Evolutionary conservation across 2,797 vertebrate genomes (phyloP).

Genomic region (Mormyrops attenuatus): DNA sequence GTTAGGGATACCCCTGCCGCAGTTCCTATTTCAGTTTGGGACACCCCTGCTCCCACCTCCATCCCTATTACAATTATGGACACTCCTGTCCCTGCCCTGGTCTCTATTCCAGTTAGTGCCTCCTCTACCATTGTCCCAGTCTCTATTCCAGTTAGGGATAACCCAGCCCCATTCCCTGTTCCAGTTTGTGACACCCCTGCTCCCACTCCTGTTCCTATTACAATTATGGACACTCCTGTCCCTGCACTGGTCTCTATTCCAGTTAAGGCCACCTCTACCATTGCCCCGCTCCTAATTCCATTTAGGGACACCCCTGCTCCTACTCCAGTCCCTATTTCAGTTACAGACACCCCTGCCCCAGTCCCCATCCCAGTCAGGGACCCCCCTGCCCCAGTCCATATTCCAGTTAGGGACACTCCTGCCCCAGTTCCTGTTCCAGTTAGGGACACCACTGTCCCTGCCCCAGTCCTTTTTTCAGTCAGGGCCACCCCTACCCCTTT

Average conservation of each 20-base stretch:
- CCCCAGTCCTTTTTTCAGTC: not conserved
- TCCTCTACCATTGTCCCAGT: not conserved
- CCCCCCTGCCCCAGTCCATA: not conserved
- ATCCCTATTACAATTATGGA: not conserved
- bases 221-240: not conserved
- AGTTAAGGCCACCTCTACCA: not conserved
- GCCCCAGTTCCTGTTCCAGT: not conserved
- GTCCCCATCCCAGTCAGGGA: not conserved
- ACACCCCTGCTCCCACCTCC: not conserved
- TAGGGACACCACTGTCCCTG: not conserved
- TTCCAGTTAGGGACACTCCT: not conserved
- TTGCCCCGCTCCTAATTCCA: not conserved
- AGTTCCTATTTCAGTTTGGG: not conserved
- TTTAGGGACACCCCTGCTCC: not conserved
- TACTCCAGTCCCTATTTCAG: not conserved
- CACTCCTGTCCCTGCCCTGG: not conserved
- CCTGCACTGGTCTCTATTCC: not conserved
- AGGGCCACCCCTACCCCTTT: not conserved
- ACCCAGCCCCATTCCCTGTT: not conserved
- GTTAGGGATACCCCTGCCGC: not conserved
- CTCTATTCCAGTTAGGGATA: not conserved
- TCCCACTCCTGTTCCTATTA: not conserved
- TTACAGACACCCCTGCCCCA: not conserved
- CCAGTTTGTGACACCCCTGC: not conserved
- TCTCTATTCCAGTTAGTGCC: not conserved